phyloP scores from a whole-genome alignment of 2,888 invertebrate species.

The Andrena marginata region DNA sequence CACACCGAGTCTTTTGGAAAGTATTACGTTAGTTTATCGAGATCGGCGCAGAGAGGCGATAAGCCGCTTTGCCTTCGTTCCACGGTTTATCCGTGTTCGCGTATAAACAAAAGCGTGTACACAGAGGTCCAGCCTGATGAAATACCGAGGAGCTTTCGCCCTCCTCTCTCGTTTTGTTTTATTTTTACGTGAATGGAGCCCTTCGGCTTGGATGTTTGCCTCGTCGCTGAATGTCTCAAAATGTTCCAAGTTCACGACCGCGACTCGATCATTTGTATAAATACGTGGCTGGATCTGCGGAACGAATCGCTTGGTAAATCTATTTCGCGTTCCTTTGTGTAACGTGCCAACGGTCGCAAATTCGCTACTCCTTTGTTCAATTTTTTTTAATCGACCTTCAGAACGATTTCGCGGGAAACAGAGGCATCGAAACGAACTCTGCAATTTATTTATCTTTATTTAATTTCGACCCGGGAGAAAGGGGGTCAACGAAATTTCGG shows the following conservation, averaged over 20 bases:
- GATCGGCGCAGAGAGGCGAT: slow-evolving; percentile 30
- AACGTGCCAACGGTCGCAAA: background rate
- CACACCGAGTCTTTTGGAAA: slow-evolving; percentile 15
- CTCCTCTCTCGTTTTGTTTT: background rate
- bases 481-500: background rate
- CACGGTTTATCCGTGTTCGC: slow-evolving; percentile 37
- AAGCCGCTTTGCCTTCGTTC: slow-evolving; percentile 52
- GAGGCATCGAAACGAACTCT: background rate
- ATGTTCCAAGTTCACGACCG: background rate
- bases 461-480: background rate
- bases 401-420: too few relatives aligned
- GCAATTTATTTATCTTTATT: slow-evolving; percentile 1
- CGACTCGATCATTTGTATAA: background rate
- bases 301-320: background rate
- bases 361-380: background rate
- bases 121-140: background rate
- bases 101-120: slow-evolving; percentile 44
- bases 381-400: background rate
- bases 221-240: background rate
- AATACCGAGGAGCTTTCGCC: slow-evolving; percentile 2
- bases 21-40: slow-evolving; percentile 35
- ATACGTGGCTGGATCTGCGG: background rate
- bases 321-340: background rate
- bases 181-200: slow-evolving; percentile 7
- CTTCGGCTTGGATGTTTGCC: slow-evolving; percentile 10